A percentile compares a stretch with the other conserved stretches of the same genome.
Conservation (phyloP, 2,113 vertebrate genomes). For the human region GRCh38 chr2:144951001-144951500, state of each 20-base stretch:
- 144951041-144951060: too few species aligned
- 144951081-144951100: too few species aligned
- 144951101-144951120: too few species aligned
- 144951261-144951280: not conserved
- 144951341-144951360: not conserved
- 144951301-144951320: not conserved
- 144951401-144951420: not conserved
- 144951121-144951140: not conserved
- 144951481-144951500: not conserved
- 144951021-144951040: too few species aligned
- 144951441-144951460: not conserved
- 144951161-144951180: constrained; percentile 38
- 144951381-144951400: not conserved
- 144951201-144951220: constrained; percentile 12
- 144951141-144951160: not conserved
- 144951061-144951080: too few species aligned
- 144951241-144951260: not conserved
- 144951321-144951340: not conserved
- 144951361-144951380: not conserved
- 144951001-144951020: too few species aligned
- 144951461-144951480: not conserved
- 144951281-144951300: not conserved
- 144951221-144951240: not conserved
- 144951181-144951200: not conserved
- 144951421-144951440: not conserved